Percentiles rank a stretch among this genome's conserved stretches.
phyloP scores from a whole-genome alignment of 2,888 invertebrate genomes.

The Drosophila limbata region DNA sequence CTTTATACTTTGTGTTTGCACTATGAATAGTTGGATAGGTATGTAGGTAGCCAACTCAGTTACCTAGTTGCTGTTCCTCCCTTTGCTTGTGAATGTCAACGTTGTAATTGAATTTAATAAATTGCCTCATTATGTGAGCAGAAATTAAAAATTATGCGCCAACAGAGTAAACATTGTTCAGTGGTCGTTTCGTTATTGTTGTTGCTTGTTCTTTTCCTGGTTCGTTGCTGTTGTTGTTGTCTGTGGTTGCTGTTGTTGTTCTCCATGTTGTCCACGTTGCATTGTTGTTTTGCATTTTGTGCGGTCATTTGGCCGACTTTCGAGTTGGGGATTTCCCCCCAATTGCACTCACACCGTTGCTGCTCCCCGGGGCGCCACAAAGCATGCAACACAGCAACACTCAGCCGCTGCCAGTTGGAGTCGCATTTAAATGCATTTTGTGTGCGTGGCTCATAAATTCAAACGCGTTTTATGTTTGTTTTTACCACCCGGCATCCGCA shows the following conservation, averaged over 20 bases:
- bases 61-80: conserved; percentile 3
- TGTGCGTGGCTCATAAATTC: conserved; percentile 74
- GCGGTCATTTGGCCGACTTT: conserved; percentile 71
- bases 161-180: conserved; percentile 46
- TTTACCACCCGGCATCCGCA: conserved; percentile 41
- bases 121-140: conserved; percentile 84
- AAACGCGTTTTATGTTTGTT: conserved; percentile 75
- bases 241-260: conserved; percentile 13
- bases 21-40: conserved; percentile 1
- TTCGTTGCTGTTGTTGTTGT: conserved; percentile 22
- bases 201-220: conserved; percentile 28
- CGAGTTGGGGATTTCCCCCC: conserved; percentile 28
- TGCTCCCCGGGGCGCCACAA: conserved; percentile 38
- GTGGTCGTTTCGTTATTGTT: conserved; percentile 38
- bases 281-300: conserved; percentile 69
- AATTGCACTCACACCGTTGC: conserved; percentile 5
- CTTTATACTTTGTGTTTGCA: neutral
- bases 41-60: neutral
- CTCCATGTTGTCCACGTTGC: conserved; percentile 45
- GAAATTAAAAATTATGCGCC: conserved; percentile 73
- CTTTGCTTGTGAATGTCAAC: conserved; percentile 80
- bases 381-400: conserved; percentile 39
- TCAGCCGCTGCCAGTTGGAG: conserved; percentile 36
- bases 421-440: conserved; percentile 79
- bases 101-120: conserved; percentile 85